Evolutionary conservation across 2,797 vertebrate genomes (phyloP).

Genomic region (Potorous gilbertii): DNA sequence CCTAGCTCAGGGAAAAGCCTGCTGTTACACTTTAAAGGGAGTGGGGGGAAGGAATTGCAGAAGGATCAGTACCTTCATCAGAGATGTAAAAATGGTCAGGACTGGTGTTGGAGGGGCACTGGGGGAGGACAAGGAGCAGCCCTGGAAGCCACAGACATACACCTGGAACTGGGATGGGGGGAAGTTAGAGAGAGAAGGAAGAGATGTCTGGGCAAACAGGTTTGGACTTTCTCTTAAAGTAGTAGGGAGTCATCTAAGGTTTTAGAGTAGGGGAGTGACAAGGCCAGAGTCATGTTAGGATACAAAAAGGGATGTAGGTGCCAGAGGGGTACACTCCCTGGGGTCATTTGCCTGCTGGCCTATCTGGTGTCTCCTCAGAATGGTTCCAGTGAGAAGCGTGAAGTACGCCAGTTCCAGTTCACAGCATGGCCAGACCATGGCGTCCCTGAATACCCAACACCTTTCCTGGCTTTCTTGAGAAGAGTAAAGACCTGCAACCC

Average conservation of each 20-base stretch:
- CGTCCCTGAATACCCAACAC: slow-evolving; percentile 96
- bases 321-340: too few relatives aligned
- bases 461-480: slow-evolving; percentile 97
- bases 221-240: accelerated
- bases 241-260: background rate
- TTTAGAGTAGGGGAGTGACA: background rate
- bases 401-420: slow-evolving; percentile 99
- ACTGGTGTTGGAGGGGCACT: background rate
- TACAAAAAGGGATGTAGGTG: background rate
- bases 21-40: too few relatives aligned
- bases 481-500: slow-evolving; percentile 98
- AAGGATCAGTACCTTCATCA: background rate
- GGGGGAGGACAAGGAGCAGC: accelerated
- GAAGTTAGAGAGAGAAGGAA: background rate
- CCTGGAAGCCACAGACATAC: background rate
- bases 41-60: background rate
- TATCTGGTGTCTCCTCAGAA: slow-evolving; percentile 85
- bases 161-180: background rate
- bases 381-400: slow-evolving; percentile 97
- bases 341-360: accelerated
- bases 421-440: slow-evolving; percentile 98
- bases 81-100: background rate
- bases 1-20: background rate
- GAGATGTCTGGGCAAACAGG: accelerated
- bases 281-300: background rate